Base-by-base conservation (phyloP, 1,140 invertebrate species). In the Drosophila funebris region DNA sequence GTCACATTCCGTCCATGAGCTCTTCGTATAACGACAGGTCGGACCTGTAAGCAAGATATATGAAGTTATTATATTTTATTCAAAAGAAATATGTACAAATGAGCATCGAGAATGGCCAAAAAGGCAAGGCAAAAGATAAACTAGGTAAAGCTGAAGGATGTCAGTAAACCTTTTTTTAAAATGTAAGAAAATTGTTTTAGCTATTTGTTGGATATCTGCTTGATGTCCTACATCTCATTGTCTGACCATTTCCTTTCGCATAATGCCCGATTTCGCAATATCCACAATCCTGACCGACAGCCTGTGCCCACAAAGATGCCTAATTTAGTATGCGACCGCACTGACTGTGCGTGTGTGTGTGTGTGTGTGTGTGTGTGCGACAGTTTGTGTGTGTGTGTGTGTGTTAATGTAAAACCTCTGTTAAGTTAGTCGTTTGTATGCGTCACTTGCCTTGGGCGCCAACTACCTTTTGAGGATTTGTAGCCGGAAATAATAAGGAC, bases 1-100 rank as follows among this genome's bases (percentile, higher is more conserved):
- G 90, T 97, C 96, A 90, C 97, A 97, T 73, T 97, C 96, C 43
- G 95, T 95, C 97, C 97, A 97, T 52, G 95, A 92, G 67, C 96
- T 95, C 89, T 97, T 96, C 36, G 93, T 92, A 91, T 97, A 97
- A 88, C 96, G 95, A 92, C 97, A 97, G 58, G 94, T 91, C 16
- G 82, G 69, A 22, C 50, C 88, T 90, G 61, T 18, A 7, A 44
- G n/a, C 33, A 7, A 31, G 1, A 18, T 9, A 36, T 24, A 48
- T 48, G 22, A 8, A 48, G 44, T 29, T 29, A 48, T 48, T 29
- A 46, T 33, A 20, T 46, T 11, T 46, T 46, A 46, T 60, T 33
- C 57, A 46, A 60, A 31, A 33, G 27, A 53, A 54, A 66, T 58
- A 18, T 37, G 48, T 14, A 62, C 18, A 50, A 44, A 27, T 5